These are phyloP conservation scores for Sinotaia quadrata DNA, from an alignment of 2,888 invertebrate species.

Conservation along the genomic window DNA sequence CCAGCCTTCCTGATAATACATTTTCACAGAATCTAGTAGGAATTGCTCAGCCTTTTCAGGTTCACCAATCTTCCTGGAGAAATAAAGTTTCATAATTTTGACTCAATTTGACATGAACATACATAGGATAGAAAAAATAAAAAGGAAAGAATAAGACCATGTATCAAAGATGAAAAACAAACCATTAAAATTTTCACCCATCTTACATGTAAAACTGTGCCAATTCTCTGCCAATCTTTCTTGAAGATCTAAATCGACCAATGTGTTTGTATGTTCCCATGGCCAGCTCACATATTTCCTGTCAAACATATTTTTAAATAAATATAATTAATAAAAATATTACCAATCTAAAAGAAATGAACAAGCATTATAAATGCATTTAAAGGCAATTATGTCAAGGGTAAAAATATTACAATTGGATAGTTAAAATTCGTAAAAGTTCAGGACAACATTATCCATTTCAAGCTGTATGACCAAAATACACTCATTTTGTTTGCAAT, in stretches of 20 bases:
- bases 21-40: slow-evolving; percentile 87
- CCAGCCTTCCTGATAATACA: slow-evolving; percentile 92
- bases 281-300: slow-evolving; percentile 92
- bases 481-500: too few species aligned
- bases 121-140: not conserved
- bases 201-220: slow-evolving; percentile 91
- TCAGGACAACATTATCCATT: too few species aligned
- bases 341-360: too few species aligned
- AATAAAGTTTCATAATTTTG: not conserved
- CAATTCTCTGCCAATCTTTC: slow-evolving; percentile 89
- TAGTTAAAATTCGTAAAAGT: too few species aligned
- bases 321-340: too few species aligned
- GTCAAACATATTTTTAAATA: slow-evolving; percentile 21
- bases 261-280: slow-evolving; percentile 98
- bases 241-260: slow-evolving; percentile 85
- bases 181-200: not conserved
- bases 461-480: too few species aligned
- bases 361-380: too few species aligned
- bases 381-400: too few species aligned
- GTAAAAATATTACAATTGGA: too few species aligned
- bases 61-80: slow-evolving; percentile 69
- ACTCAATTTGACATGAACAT: not conserved
- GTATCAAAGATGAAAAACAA: not conserved
- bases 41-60: slow-evolving; percentile 92
- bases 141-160: not conserved